Evolutionary conservation across 2,113 vertebrate species (phyloP), one percentile per base, ranked within the genome.

Genomic region (Elgaria multicarinata): DNA sequence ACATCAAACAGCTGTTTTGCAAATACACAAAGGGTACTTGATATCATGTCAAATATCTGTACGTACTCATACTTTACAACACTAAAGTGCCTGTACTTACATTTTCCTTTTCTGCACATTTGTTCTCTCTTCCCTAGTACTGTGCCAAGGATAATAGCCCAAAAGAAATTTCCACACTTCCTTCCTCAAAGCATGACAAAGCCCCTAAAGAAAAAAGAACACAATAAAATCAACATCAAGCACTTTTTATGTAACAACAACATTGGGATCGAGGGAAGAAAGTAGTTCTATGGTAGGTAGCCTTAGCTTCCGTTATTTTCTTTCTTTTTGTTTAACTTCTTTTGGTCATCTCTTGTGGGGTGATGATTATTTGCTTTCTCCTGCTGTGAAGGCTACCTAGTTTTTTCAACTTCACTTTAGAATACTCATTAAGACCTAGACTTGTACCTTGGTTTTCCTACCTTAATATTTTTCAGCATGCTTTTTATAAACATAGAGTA

Each of bases 91-190:
- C 66, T 33, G n/a, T 66, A 96, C 97, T 93, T 96, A 99, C 99
- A 97, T 99, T 97, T 98, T 99, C 90, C 94, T 97, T 94, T 98
- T 98, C 87, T 98, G 98, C 78, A 98, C 95, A 22, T 91, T 93
- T 91, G 97, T 97, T 96, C 99, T 98, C 94, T 98, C 98, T 90
- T 99, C 99, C 88, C 97, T 97, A 31, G 98, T 98, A 94, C 98
- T 99, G 87, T 98, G 95, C 99, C 99, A 99, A 33, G 98, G 97
- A 94, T 98, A 99, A 94, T 98, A 99, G 0, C 98, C 97, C 95
- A 99, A 88, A 92, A 99, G 97, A 91, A 99, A 99, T 96, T 99
- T 99, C 99, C 99, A 99, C 5, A 96, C 98, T 75, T 99, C 98
- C 89, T 98, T 99, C 96, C 99, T 98, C 86, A 99, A 77, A 1